Base-by-base conservation (phyloP, 2,888 invertebrate species). In the Amorpha juglandis region DNA sequence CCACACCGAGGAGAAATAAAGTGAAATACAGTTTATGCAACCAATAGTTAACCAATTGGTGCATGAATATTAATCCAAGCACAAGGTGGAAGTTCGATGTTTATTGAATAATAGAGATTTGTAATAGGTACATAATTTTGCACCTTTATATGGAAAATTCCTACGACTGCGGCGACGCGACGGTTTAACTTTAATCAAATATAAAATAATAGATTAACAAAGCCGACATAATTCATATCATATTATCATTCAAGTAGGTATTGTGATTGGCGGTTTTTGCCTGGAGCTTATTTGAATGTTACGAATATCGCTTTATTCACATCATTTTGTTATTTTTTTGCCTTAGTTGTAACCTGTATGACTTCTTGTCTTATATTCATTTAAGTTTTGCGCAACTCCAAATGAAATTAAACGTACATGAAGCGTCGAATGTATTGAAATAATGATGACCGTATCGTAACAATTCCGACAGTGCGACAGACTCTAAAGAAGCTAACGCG, bases 331-430 rank as follows among this genome's bases (percentile, higher is more conserved):
- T 50, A 16, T 1, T 74, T 75, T 71, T 72, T 74, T n/a, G 71
- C 72, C 52, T 63, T 62, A 65, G 64, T 50, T 6, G 19, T 33
- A 27, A 16, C 35, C n/a, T 50, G 48, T 45, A 33, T 16, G n/a
- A 64, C 33, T 14, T 52, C 38, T 38, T 65, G 21, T 62, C 11
- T 38, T 77, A 71, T n/a, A n/a, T n/a, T n/a, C n/a, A n/a, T n/a
- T n/a, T n/a, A n/a, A n/a, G n/a, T n/a, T n/a, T n/a, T n/a, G 77
- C 74, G 64, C 27, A 62, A 38, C 47, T 68, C 72, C 74, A 75
- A 69, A 69, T 65, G 68, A 70, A 67, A 69, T 72, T 68, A 73
- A 68, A 66, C 64, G 71, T 65, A 71, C 68, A 73, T 66, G 67
- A 63, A 64, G 62, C 66, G 71, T 64, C 63, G 66, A 69, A 69